A percentile compares a stretch with the other conserved stretches of the same genome.
These are phyloP conservation scores for Porites evermanni DNA, from an alignment of 92 coral and sea anemone species.

Conservation along the genomic window DNA sequence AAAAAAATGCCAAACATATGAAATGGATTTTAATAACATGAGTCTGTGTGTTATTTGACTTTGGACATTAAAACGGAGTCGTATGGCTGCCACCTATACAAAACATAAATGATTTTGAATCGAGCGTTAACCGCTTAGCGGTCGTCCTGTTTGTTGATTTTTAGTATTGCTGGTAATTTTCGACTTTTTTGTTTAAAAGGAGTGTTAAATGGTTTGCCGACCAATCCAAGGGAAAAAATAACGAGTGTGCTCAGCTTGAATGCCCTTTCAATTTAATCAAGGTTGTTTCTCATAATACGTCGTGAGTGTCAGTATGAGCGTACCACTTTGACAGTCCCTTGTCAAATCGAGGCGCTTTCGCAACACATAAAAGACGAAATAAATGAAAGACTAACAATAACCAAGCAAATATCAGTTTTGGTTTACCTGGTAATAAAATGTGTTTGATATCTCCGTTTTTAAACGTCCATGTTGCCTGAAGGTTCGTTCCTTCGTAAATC, in stretches of 20 bases:
- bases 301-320: not conserved
- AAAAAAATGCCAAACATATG: not conserved
- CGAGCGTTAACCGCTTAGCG: too few species aligned
- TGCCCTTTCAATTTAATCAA: constrained; percentile 18
- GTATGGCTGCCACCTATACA: not conserved
- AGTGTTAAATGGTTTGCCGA: not conserved
- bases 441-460: constrained; percentile 30
- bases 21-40: not conserved
- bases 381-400: constrained; percentile 12
- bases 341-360: constrained; percentile 10
- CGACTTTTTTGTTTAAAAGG: not conserved
- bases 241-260: constrained; percentile 12
- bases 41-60: not conserved
- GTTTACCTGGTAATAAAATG: constrained; percentile 60
- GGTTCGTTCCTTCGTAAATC: constrained; percentile 76
- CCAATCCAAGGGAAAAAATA: not conserved
- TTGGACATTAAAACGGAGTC: not conserved
- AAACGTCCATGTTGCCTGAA: constrained; percentile 64
- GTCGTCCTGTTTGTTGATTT: not conserved
- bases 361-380: not conserved
- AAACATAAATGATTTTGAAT: not conserved
- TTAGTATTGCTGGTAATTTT: not conserved
- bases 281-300: not conserved
- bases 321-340: not conserved
- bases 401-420: constrained; percentile 25